phyloP scores from a whole-genome alignment of 2,888 invertebrate species.

The Ochropleura plecta region DNA sequence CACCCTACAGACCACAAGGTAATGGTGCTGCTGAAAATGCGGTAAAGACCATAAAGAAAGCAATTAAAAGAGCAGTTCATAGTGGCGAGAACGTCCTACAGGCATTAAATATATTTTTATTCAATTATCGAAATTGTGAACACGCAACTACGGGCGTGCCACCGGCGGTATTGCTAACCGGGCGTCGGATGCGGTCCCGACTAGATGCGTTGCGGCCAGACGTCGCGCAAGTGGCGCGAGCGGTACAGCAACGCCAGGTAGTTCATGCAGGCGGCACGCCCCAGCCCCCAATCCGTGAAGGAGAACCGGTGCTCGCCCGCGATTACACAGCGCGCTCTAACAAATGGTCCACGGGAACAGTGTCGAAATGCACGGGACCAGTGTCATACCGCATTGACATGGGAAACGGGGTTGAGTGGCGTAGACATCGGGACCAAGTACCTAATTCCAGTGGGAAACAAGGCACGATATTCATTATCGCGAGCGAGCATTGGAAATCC shows the following conservation, averaged over 20 bases:
- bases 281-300: not conserved
- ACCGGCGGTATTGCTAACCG: not conserved
- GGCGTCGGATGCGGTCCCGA: no score
- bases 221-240: no score
- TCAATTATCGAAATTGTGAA: not conserved
- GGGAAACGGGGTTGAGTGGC: constrained; percentile 7
- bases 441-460: not conserved
- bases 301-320: no score
- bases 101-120: no score
- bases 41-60: no score
- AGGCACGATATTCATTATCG: not conserved
- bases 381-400: constrained; percentile 7
- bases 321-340: not conserved
- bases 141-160: not conserved
- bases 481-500: not conserved
- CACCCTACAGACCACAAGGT: no score
- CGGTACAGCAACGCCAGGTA: not conserved
- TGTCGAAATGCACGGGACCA: constrained; percentile 1
- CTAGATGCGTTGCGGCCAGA: no score
- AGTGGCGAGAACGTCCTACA: no score
- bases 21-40: no score
- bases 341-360: constrained; percentile 2
- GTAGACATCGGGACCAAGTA: not conserved
- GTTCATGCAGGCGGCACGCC: not conserved
- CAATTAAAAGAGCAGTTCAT: no score